Evolutionary conservation across 1,140 invertebrate genomes (phyloP).

Genomic region (Drosophila sp.): DNA sequence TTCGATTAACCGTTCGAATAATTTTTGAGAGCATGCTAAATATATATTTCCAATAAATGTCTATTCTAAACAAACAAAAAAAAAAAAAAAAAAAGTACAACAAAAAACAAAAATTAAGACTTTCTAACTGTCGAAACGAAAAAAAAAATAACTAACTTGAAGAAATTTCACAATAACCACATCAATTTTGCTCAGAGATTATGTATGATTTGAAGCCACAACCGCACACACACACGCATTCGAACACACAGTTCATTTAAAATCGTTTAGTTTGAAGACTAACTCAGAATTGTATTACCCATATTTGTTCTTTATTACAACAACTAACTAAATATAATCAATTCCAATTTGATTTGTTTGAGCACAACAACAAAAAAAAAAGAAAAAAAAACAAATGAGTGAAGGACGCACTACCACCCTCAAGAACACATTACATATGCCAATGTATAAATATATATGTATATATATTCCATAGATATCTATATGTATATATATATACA

Average conservation of each 20-base stretch:
- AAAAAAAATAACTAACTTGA: constrained; percentile 37
- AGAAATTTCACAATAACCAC: constrained; percentile 33
- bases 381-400: constrained; percentile 26
- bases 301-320: constrained; percentile 28
- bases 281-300: constrained; percentile 19
- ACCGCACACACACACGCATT: constrained; percentile 22
- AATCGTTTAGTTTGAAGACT: constrained; percentile 55
- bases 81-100: constrained; percentile 32
- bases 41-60: constrained; percentile 82
- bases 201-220: constrained; percentile 37
- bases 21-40: constrained; percentile 82
- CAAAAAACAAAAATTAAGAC: constrained; percentile 34
- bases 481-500: constrained; percentile 49
- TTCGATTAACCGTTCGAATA: constrained; percentile 79
- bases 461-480: constrained; percentile 21
- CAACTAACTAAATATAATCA: constrained; percentile 70
- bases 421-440: constrained; percentile 40
- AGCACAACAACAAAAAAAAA: constrained; percentile 40
- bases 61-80: constrained; percentile 66
- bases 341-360: constrained; percentile 79
- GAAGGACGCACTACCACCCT: constrained; percentile 63
- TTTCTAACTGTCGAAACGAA: constrained; percentile 59
- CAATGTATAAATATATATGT: constrained; percentile 44
- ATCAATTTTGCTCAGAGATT: constrained; percentile 48
- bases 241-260: constrained; percentile 22